A percentile compares a stretch with the other conserved stretches of the same genome.
Evolutionary conservation across 2,888 invertebrate genomes (phyloP).

Genomic region (Phyto melanocephala): DNA sequence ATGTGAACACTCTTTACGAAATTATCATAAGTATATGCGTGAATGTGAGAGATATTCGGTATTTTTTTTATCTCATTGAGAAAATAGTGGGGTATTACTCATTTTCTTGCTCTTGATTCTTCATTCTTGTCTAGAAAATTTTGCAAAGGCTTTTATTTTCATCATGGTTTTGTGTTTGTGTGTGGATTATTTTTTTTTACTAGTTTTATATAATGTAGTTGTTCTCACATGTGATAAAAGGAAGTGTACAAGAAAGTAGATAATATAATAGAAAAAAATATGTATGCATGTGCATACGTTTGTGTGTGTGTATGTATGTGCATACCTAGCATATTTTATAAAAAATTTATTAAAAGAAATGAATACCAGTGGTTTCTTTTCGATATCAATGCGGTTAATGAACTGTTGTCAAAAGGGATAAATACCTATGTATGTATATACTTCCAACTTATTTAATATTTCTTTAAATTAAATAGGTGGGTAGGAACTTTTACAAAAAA

Average conservation of each 20-base stretch:
- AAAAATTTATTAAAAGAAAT: conserved; percentile 14
- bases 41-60: background rate
- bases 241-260: background rate
- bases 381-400: conserved; percentile 47
- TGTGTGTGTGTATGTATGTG: no score
- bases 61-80: conserved; percentile 6
- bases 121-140: background rate
- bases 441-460: no score
- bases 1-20: background rate
- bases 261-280: conserved; percentile 33
- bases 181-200: background rate
- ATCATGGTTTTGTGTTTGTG: background rate
- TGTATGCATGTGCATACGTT: background rate
- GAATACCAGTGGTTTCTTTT: conserved; percentile 33
- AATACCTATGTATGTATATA: no score
- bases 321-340: background rate
- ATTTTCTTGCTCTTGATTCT: conserved; percentile 32
- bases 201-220: background rate
- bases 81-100: conserved; percentile 38
- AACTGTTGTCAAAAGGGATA: background rate
- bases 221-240: background rate
- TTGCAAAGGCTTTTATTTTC: conserved; percentile 28
- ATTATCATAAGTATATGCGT: no score
- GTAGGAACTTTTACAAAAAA: no score
- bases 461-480: no score